Evolutionary conservation across 2,888 invertebrate genomes (phyloP).

Genomic region (Steromphala cineraria): DNA sequence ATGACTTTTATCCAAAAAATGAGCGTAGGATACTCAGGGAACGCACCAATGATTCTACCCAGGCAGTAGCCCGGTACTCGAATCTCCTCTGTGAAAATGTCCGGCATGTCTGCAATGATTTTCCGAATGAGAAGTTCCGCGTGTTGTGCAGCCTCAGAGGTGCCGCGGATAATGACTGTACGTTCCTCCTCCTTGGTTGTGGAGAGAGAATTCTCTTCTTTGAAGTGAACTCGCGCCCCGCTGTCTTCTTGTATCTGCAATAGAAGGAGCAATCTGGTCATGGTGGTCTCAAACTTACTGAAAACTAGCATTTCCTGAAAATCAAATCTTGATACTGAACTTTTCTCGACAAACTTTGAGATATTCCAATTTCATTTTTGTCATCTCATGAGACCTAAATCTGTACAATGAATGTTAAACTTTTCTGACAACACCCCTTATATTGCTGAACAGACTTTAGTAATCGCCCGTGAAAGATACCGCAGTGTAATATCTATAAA

Average conservation of each 20-base stretch:
- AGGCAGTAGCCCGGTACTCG: conserved; percentile 82
- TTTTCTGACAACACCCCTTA: too few relatives aligned
- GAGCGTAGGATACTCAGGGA: neutral
- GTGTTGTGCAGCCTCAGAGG: conserved; percentile 81
- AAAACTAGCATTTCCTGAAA: neutral
- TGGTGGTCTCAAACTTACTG: neutral
- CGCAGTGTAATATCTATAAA: too few relatives aligned
- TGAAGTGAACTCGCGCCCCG: conserved; percentile 80
- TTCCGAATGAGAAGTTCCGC: conserved; percentile 84
- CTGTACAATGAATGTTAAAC: too few relatives aligned
- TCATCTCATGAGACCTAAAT: too few relatives aligned
- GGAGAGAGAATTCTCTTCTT: conserved; percentile 66
- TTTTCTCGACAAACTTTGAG: too few relatives aligned
- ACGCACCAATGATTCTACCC: conserved; percentile 83
- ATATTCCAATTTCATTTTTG: too few relatives aligned
- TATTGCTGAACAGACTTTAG: too few relatives aligned
- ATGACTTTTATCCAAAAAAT: too few relatives aligned
- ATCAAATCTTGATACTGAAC: too few relatives aligned
- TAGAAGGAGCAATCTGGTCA: neutral
- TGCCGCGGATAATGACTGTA: conserved; percentile 84
- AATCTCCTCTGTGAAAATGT: conserved; percentile 82
- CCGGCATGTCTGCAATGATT: conserved; percentile 82
- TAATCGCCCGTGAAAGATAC: too few relatives aligned
- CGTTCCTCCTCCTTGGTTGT: conserved; percentile 75
- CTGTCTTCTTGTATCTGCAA: conserved; percentile 82